A percentile compares a stretch with the other conserved stretches of the same genome.
Evolutionary conservation across 2,797 vertebrate species (phyloP).

Genomic region (Cirrhinus molitorella): DNA sequence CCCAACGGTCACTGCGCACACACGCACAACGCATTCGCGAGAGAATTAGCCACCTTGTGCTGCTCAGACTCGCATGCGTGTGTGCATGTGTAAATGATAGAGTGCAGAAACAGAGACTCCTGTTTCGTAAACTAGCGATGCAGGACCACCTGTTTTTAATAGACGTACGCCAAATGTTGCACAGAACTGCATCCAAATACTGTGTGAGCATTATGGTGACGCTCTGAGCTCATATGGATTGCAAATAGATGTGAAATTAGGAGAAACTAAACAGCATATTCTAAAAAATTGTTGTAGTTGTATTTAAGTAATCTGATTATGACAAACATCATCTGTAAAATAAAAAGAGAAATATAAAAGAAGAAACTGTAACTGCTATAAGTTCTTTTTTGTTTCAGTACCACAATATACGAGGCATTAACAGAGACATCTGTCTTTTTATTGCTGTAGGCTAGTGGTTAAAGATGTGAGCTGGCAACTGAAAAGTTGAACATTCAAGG

Average conservation of each 20-base stretch:
- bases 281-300: background rate
- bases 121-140: conserved; percentile 46
- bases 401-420: background rate
- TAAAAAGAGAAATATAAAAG: background rate
- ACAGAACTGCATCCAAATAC: conserved; percentile 51
- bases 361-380: background rate
- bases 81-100: conserved; percentile 25
- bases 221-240: conserved; percentile 34
- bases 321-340: background rate
- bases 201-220: conserved; percentile 50
- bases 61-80: background rate
- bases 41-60: conserved; percentile 9
- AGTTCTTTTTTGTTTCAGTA: background rate
- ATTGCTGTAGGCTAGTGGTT: background rate
- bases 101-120: conserved; percentile 45
- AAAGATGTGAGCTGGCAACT: background rate
- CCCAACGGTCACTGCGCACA: conserved; percentile 52
- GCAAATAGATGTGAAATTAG: conserved; percentile 29
- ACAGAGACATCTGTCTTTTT: background rate
- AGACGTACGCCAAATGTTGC: conserved; percentile 45
- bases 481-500: background rate
- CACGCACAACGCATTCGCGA: background rate
- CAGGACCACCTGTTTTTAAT: conserved; percentile 54
- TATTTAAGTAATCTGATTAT: background rate
- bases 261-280: conserved; percentile 22